These are phyloP conservation scores for Sternotherus odoratus DNA, from an alignment of 2,797 vertebrate species.

Conservation along the genomic window DNA sequence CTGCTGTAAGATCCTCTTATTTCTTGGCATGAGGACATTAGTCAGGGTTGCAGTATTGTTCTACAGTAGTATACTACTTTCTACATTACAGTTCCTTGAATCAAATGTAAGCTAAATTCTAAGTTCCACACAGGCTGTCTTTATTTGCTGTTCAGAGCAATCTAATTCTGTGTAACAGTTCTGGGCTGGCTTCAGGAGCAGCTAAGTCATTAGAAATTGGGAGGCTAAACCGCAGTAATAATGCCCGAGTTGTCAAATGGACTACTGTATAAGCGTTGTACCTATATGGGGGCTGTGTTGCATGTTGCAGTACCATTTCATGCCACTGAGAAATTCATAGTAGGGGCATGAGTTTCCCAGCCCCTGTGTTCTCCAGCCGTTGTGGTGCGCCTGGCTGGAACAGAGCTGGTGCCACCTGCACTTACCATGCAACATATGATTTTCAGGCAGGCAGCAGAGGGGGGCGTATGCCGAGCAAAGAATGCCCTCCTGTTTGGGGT, in stretches of 20 bases:
- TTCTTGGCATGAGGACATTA: neutral
- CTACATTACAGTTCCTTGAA: neutral
- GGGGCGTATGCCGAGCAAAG: too few species aligned
- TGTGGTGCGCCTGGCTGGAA: neutral
- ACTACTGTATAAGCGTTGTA: neutral
- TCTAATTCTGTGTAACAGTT: neutral
- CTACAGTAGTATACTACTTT: too few species aligned
- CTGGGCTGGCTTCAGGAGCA: neutral
- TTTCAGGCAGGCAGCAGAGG: too few species aligned
- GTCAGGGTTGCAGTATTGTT: neutral
- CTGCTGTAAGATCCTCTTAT: accelerated
- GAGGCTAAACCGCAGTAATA: neutral
- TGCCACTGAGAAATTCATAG: neutral
- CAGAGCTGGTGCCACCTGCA: too few species aligned
- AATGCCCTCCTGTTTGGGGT: too few species aligned
- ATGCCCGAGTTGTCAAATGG: neutral
- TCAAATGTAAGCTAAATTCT: neutral
- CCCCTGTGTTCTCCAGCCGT: neutral
- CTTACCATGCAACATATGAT: neutral
- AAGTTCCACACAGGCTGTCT: neutral
- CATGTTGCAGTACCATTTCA: neutral
- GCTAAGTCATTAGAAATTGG: neutral
- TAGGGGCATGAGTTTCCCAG: neutral
- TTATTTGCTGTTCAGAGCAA: neutral
- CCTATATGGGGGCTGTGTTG: neutral